These are phyloP conservation scores for Acronicta leporina DNA, from an alignment of 2,888 invertebrate genomes.

Conservation along the genomic window DNA sequence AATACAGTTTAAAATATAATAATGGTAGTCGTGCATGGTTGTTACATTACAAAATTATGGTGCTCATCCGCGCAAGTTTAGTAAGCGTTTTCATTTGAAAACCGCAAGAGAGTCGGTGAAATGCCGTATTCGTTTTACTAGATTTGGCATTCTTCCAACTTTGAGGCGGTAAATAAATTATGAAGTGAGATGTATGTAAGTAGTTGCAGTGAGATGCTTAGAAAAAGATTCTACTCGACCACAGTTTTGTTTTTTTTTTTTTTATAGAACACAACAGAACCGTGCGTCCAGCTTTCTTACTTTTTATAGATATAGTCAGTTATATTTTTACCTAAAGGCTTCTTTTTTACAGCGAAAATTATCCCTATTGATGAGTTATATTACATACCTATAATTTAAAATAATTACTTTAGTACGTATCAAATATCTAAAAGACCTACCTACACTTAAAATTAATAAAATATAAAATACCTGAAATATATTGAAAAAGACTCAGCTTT, in stretches of 20 bases:
- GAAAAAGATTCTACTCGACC: slow-evolving; percentile 34
- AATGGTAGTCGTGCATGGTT: slow-evolving; percentile 25
- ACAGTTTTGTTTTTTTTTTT: not conserved
- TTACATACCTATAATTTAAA: too few species aligned
- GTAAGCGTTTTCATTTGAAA: slow-evolving; percentile 61
- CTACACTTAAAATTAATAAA: too few species aligned
- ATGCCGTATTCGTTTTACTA: slow-evolving; percentile 65
- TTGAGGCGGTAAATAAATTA: slow-evolving; percentile 66
- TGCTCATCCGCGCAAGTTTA: slow-evolving; percentile 53
- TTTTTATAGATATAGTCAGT: too few species aligned
- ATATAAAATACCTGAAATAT: too few species aligned
- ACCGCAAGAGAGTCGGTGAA: slow-evolving; percentile 66
- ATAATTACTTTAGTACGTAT: too few species aligned
- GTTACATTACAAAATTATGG: slow-evolving; percentile 54
- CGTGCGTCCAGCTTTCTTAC: too few species aligned
- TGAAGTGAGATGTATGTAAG: slow-evolving; percentile 55
- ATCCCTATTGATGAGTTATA: too few species aligned
- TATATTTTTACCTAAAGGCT: too few species aligned
- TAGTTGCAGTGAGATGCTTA: slow-evolving; percentile 51
- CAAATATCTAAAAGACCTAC: too few species aligned
- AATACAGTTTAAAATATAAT: slow-evolving; percentile 27
- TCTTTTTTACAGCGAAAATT: too few species aligned
- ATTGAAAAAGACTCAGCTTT: too few species aligned
- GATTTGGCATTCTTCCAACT: slow-evolving; percentile 67
- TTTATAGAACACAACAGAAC: not conserved